These are phyloP conservation scores for Aplidium turbinatum DNA, from an alignment of 23 tunicate genomes.

Conservation along the genomic window DNA sequence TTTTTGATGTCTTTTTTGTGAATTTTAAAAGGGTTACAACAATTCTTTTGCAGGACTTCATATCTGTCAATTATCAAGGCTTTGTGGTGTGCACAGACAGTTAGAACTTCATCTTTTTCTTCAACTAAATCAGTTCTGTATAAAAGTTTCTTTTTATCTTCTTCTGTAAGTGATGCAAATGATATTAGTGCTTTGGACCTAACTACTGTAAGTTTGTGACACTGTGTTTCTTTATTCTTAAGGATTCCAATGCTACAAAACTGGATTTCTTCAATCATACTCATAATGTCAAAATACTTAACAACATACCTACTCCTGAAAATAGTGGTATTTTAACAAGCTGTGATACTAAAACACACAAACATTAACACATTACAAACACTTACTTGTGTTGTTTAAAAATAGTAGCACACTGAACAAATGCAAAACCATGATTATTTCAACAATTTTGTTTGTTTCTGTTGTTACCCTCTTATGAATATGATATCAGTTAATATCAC, in stretches of 20 bases:
- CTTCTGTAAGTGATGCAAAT: not conserved
- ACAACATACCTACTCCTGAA: too few species aligned
- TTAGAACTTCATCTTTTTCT: not conserved
- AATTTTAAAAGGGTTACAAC: slow-evolving; percentile 5
- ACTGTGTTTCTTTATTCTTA: slow-evolving; percentile 2
- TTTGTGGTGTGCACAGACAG: slow-evolving; percentile 14
- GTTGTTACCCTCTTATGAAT: too few species aligned
- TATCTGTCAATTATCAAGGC: slow-evolving; percentile 1
- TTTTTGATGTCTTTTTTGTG: slow-evolving; percentile 1
- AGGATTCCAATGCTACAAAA: not conserved
- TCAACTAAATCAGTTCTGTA: slow-evolving; percentile 1
- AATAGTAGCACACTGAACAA: too few species aligned
- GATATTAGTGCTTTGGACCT: not conserved
- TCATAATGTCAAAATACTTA: too few species aligned
- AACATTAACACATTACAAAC: too few species aligned
- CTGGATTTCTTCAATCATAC: not conserved
- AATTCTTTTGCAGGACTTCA: slow-evolving; percentile 3
- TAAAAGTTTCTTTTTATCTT: not conserved
- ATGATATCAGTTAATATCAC: too few species aligned
- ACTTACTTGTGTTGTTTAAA: too few species aligned
- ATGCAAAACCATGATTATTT: too few species aligned
- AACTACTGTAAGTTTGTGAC: not conserved
- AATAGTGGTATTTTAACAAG: too few species aligned
- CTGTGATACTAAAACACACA: too few species aligned
- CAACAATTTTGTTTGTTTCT: too few species aligned